Evolutionary conservation across 37 sponge, comb jelly and placozoan species (phyloP).

Genomic region (Spongilla lacustris): DNA sequence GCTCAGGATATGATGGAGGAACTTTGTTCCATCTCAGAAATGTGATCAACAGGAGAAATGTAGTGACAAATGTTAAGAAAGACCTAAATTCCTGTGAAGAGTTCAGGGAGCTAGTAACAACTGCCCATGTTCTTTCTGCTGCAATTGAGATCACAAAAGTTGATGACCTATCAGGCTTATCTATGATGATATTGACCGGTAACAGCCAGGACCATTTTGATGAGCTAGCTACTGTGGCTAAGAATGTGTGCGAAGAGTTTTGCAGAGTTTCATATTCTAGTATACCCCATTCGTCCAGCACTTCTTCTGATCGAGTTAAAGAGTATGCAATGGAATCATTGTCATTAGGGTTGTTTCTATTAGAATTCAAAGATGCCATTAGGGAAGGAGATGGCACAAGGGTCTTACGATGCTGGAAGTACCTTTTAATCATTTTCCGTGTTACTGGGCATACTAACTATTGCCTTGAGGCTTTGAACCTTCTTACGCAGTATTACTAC

Average conservation of each 20-base stretch:
- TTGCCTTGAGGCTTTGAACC: slow-evolving; percentile 23
- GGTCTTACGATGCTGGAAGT: slow-evolving; percentile 22
- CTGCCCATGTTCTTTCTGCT: slow-evolving; percentile 36
- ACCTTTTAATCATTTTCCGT: slow-evolving; percentile 19
- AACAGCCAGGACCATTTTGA: no score
- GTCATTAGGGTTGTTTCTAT: neutral
- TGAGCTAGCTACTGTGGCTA: no score
- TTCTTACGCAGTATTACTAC: slow-evolving; percentile 5
- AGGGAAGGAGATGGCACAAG: slow-evolving; percentile 37
- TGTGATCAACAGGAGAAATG: slow-evolving; percentile 51
- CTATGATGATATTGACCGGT: no score
- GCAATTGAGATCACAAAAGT: slow-evolving; percentile 28
- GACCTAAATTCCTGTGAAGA: slow-evolving; percentile 49
- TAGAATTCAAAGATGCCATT: slow-evolving; percentile 25
- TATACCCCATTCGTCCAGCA: no score
- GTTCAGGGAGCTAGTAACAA: slow-evolving; percentile 21
- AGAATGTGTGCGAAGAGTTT: no score
- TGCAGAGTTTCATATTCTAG: no score
- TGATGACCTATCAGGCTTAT: no score
- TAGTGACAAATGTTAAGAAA: neutral
- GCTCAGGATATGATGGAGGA: no score
- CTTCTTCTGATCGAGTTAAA: neutral
- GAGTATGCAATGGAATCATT: slow-evolving; percentile 17
- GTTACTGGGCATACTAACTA: slow-evolving; percentile 21
- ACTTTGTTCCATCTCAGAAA: slow-evolving; percentile 46